A percentile compares a stretch with the other conserved stretches of the same genome.
phyloP scores from a whole-genome alignment of 2,797 vertebrate genomes.

The Oreonectes daqikongensis region DNA sequence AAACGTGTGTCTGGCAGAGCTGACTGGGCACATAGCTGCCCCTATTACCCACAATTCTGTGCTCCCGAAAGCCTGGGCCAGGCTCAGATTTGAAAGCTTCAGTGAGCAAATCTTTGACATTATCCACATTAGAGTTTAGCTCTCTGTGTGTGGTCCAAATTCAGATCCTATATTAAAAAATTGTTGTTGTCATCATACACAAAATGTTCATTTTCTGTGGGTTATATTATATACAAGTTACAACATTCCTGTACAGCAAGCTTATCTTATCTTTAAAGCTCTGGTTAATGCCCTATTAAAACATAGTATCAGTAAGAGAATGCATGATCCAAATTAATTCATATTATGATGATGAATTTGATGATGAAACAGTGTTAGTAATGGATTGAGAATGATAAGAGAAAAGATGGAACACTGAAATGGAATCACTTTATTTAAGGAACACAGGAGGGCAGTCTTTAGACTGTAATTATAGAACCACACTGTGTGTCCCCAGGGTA shows the following conservation, averaged over 20 bases:
- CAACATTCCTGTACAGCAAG: no score
- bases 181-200: conserved; percentile 50
- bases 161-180: conserved; percentile 42
- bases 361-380: no score
- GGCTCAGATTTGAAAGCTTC: conserved; percentile 69
- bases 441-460: conserved; percentile 65
- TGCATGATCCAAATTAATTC: no score
- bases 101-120: conserved; percentile 74
- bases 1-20: conserved; percentile 61
- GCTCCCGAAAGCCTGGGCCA: conserved; percentile 45
- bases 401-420: conserved; percentile 8
- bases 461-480: conserved; percentile 41
- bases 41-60: conserved; percentile 55
- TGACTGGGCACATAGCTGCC: conserved; percentile 53
- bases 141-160: conserved; percentile 74
- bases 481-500: background rate
- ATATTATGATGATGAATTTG: no score
- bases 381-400: conserved; percentile 4
- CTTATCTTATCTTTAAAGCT: no score
- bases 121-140: conserved; percentile 59
- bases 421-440: conserved; percentile 22
- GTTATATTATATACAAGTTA: no score
- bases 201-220: no score
- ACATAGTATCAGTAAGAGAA: no score
- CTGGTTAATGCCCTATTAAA: no score